Percentiles rank a stretch among this genome's conserved stretches.
These are phyloP conservation scores for Catharus fuscescens DNA, from an alignment of 2,113 vertebrate species.

Conservation along the genomic window DNA sequence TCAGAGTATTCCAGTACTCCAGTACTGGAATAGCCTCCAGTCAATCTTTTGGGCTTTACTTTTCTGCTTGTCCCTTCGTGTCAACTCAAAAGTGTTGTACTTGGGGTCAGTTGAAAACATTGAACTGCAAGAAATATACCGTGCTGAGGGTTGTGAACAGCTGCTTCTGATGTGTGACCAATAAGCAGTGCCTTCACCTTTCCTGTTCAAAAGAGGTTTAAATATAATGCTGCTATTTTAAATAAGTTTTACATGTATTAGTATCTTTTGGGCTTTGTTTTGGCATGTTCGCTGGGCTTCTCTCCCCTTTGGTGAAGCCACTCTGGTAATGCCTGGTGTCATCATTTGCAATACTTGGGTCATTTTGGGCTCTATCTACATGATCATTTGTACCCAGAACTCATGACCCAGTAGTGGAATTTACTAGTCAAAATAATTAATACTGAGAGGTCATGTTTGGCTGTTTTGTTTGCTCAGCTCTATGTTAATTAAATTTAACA, in stretches of 20 bases:
- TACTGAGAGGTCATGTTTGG: background rate
- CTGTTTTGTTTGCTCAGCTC: background rate
- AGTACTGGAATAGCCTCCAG: background rate
- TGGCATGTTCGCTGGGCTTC: background rate
- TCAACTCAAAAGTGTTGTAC: background rate
- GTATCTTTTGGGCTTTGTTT: background rate
- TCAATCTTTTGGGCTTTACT: no score
- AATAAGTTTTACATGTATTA: background rate
- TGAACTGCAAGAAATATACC: background rate
- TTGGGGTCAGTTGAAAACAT: background rate
- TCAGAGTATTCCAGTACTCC: background rate
- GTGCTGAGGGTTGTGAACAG: background rate
- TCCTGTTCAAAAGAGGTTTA: background rate
- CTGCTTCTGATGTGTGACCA: background rate
- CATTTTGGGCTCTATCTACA: background rate
- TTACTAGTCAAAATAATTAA: background rate
- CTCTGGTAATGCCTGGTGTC: background rate
- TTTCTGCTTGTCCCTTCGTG: background rate
- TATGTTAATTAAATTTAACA: background rate
- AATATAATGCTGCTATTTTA: background rate
- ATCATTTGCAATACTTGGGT: background rate
- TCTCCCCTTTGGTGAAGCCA: background rate
- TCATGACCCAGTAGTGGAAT: background rate
- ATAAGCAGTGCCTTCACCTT: background rate
- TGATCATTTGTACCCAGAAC: background rate